Percentiles rank a stretch among this genome's conserved stretches.
Conservation (phyloP, 2,113 vertebrate species). For the Elgaria multicarinata region DNA sequence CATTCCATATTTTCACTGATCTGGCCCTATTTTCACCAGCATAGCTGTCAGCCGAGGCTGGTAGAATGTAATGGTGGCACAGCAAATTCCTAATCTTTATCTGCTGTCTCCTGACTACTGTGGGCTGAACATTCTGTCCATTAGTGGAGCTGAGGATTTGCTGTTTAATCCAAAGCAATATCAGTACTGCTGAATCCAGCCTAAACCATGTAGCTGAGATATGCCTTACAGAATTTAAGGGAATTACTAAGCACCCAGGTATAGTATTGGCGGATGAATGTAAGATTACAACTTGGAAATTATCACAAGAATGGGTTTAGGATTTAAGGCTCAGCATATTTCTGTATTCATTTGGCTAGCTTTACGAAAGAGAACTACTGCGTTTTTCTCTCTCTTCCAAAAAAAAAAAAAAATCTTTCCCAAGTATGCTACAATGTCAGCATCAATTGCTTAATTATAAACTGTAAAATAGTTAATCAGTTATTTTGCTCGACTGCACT, state of each 20-base stretch:
- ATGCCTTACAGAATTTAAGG: constrained; percentile 3
- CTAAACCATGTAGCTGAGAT: constrained; percentile 1
- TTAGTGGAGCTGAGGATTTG: constrained; percentile 12
- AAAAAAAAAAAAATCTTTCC: not conserved
- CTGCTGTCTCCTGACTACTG: not conserved
- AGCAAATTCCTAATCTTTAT: not conserved
- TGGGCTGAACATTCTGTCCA: not conserved
- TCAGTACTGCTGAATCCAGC: not conserved
- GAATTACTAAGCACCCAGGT: constrained; percentile 4
- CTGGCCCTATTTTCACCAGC: not conserved
- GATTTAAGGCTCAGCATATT: not conserved
- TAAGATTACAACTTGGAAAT: constrained; percentile 33
- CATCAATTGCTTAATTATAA: not conserved
- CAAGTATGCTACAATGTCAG: not conserved
- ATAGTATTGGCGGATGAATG: not conserved
- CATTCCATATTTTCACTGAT: not conserved
- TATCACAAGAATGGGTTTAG: constrained; percentile 31
- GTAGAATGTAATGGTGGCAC: not conserved
- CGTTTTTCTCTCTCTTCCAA: not conserved
- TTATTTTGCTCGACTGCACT: not conserved
- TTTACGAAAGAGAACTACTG: not conserved
- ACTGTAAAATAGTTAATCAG: not conserved
- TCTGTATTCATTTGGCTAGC: constrained; percentile 3
- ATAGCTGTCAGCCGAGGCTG: not conserved
- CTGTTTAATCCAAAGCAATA: constrained; percentile 21